Percentiles rank a stretch among this genome's conserved stretches.
Conservation (phyloP, 2,888 invertebrate species). For the Spialia ferax region DNA sequence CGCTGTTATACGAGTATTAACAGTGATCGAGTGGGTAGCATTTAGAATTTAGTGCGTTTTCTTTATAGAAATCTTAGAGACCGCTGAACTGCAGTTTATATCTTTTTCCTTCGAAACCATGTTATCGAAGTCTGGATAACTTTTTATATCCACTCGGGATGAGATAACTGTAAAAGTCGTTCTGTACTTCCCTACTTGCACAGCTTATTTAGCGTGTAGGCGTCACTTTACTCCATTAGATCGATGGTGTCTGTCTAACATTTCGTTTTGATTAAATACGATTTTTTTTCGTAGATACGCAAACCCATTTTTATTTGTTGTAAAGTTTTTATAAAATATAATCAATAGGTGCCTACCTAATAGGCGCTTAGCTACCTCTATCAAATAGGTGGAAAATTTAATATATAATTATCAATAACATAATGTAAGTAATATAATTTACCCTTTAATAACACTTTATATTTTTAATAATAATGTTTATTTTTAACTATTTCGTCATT, state of each 20-base stretch:
- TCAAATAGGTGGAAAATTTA: too few relatives aligned
- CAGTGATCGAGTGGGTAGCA: background rate
- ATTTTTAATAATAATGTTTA: too few relatives aligned
- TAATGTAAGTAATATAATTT: too few relatives aligned
- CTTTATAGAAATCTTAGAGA: background rate
- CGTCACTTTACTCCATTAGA: background rate
- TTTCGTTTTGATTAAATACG: background rate
- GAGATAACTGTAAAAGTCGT: constrained; percentile 14
- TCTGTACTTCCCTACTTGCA: constrained; percentile 7
- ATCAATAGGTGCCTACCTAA: too few relatives aligned
- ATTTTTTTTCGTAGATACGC: too few relatives aligned
- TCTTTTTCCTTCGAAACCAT: background rate
- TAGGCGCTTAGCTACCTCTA: too few relatives aligned
- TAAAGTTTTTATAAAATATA: too few relatives aligned
- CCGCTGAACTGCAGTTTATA: background rate
- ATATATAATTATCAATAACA: too few relatives aligned
- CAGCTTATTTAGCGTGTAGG: constrained; percentile 9
- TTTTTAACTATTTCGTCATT: too few relatives aligned
- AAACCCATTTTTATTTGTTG: too few relatives aligned
- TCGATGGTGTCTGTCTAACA: background rate
- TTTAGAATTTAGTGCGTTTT: background rate
- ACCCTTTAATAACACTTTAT: too few relatives aligned
- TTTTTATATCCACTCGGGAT: constrained; percentile 12
- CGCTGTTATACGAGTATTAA: too few relatives aligned
- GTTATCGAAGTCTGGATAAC: constrained; percentile 12